Evolutionary conservation across 2,113 vertebrate genomes (phyloP).

Genomic region (Calyptommatus sinebrachiatus): DNA sequence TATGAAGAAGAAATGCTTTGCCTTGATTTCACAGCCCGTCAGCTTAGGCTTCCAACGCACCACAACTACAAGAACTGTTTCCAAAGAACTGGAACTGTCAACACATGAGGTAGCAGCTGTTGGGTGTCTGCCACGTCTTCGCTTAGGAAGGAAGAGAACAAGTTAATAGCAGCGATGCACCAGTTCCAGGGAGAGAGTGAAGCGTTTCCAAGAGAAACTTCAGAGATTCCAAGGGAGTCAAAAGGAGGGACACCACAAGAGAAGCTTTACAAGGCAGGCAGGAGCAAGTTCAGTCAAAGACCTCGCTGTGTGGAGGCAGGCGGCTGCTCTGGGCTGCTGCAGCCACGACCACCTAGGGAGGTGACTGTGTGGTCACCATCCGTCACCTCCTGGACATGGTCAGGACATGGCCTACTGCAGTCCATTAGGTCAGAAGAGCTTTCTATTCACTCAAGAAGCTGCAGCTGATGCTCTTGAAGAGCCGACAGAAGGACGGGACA

Average conservation of each 20-base stretch:
- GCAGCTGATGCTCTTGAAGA: slow-evolving; percentile 52
- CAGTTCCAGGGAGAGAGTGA: slow-evolving; percentile 69
- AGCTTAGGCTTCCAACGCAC: neutral
- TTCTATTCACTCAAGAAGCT: slow-evolving; percentile 55
- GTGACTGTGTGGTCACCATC: slow-evolving; percentile 63
- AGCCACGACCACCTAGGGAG: slow-evolving; percentile 69
- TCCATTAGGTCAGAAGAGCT: slow-evolving; percentile 52
- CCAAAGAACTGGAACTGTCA: slow-evolving; percentile 62
- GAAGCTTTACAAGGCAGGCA: slow-evolving; percentile 68
- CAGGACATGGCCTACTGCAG: slow-evolving; percentile 57
- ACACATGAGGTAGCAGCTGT: slow-evolving; percentile 63
- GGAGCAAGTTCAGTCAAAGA: slow-evolving; percentile 63
- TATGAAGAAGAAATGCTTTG: slow-evolving; percentile 29
- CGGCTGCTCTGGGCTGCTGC: slow-evolving; percentile 46
- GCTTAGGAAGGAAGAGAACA: slow-evolving; percentile 71
- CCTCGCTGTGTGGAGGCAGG: slow-evolving; percentile 63
- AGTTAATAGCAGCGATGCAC: slow-evolving; percentile 72
- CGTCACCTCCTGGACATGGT: slow-evolving; percentile 55
- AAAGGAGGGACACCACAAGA: slow-evolving; percentile 73
- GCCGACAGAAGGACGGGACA: slow-evolving; percentile 27
- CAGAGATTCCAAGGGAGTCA: slow-evolving; percentile 71
- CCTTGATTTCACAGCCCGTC: slow-evolving; percentile 5
- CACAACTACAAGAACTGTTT: slow-evolving; percentile 52
- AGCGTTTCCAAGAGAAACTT: slow-evolving; percentile 75
- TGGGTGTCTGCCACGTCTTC: slow-evolving; percentile 67